Percentiles rank a stretch among this genome's conserved stretches.
phyloP scores from a whole-genome alignment of 2,113 vertebrate species.

The Gallinago media region DNA sequence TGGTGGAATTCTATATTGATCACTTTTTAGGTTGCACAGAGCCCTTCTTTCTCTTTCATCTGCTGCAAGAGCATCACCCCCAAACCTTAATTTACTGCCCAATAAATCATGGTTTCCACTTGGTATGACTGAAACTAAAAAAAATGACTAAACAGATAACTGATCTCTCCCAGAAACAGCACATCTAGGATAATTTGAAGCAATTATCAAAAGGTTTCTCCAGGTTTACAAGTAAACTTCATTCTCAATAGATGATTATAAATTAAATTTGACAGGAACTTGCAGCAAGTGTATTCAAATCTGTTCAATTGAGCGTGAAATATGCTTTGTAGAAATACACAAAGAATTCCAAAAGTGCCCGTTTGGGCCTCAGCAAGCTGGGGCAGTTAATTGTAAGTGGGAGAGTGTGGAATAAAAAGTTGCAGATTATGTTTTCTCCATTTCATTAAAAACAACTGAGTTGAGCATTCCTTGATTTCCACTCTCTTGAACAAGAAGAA shows the following conservation, averaged over 20 bases:
- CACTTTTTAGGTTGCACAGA: neutral
- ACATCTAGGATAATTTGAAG: neutral
- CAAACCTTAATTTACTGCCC: neutral
- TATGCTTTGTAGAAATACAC: constrained; percentile 48
- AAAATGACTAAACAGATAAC: neutral
- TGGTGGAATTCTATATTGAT: neutral
- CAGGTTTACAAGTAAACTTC: constrained; percentile 52
- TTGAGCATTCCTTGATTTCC: constrained; percentile 6
- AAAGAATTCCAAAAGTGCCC: constrained; percentile 54
- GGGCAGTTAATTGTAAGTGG: constrained; percentile 48
- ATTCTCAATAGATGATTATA: neutral
- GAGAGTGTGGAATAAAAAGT: constrained; percentile 23
- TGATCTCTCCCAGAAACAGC: neutral
- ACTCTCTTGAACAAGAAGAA: neutral
- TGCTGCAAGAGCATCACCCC: neutral
- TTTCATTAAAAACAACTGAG: constrained; percentile 26
- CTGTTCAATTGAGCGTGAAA: constrained; percentile 65
- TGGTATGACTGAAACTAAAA: neutral
- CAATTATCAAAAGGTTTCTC: constrained; percentile 1
- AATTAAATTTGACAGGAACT: constrained; percentile 61
- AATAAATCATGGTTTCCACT: neutral
- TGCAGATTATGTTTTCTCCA: constrained; percentile 30
- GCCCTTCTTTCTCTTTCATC: neutral
- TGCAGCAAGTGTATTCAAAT: constrained; percentile 65
- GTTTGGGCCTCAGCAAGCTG: constrained; percentile 33